Evolutionary conservation across 2,888 invertebrate species (phyloP), one percentile per base, ranked within the genome.

Genomic region (Athrips mouffetella): DNA sequence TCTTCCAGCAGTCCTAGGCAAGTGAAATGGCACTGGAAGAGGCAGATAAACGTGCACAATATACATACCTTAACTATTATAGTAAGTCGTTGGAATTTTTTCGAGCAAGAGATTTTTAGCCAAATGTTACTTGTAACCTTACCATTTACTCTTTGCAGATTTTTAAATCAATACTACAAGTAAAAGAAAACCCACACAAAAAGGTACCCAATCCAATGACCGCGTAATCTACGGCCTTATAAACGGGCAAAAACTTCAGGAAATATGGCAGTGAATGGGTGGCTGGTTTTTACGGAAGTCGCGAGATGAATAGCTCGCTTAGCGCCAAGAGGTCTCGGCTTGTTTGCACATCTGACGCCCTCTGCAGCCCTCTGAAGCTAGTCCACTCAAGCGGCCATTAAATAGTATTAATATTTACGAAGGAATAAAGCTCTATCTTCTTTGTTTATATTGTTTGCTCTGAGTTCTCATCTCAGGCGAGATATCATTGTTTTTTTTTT

Each of bases 241-340:
- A 70, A 68, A 60, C 59, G 62, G 50, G 65, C 66, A 72, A 70
- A 70, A 72, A 68, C 56, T 63, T 56, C 57, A 53, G 27, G 51
- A 37, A 58, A 60, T 51, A 61, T 58, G 61, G 57, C 57, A 54
- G 52, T 63, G 63, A 63, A 70, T 62, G 50, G 57, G 20, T 21
- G 37, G 45, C 39, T 60, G 65, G 67, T 71, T 71, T 68, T 69
- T 73, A 64, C 53, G 13, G 51, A 48, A 65, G 59, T 50, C 52
- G 58, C 51, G 42, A 67, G 65, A 70, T 68, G 67, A 70, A 72
- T 73, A 59, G 67, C 49, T 50, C 60, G 59, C 62, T 55, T 55
- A 52, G 41, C 53, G 52, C 21, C 47, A 48, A 58, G 61, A 58
- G 58, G 55, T 40, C 50, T 23, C 40, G 39, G 55, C 55, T 62